These are phyloP conservation scores for Latrodectus geometricus DNA, from an alignment of 1,140 invertebrate species.

Conservation along the genomic window DNA sequence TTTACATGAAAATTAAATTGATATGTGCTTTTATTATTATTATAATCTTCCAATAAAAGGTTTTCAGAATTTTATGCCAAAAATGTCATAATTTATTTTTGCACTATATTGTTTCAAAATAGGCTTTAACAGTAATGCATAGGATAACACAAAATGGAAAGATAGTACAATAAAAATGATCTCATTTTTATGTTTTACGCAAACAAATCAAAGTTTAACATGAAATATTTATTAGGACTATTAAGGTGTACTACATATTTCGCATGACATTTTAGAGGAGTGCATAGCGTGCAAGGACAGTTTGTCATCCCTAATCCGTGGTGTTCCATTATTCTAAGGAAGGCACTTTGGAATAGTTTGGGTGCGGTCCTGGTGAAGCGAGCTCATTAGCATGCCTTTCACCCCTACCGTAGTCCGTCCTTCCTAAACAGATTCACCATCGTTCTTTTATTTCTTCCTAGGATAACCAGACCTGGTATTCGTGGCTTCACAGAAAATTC, in stretches of 20 bases:
- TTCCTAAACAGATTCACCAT: not conserved
- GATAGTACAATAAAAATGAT: not conserved
- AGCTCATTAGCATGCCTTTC: constrained; percentile 14
- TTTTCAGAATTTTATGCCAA: too few relatives aligned
- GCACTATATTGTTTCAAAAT: too few relatives aligned
- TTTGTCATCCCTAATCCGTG: constrained; percentile 12
- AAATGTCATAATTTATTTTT: too few relatives aligned
- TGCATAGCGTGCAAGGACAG: not conserved
- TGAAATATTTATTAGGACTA: not conserved
- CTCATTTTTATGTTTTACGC: not conserved
- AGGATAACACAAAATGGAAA: too few relatives aligned
- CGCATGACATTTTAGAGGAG: constrained; percentile 15
- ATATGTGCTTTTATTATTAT: too few relatives aligned
- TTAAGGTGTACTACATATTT: not conserved
- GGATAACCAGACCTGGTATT: not conserved
- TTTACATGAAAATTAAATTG: too few relatives aligned
- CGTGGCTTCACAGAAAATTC: too few relatives aligned
- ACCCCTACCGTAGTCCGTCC: not conserved
- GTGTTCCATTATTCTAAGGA: constrained; percentile 14
- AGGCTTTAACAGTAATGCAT: too few relatives aligned
- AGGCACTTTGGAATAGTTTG: constrained; percentile 2
- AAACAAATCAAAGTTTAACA: not conserved
- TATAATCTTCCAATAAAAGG: too few relatives aligned
- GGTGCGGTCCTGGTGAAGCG: constrained; percentile 10
- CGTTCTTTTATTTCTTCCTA: not conserved